Base-by-base conservation (phyloP, 2,113 vertebrate species). In the Charadrius vociferus region DNA sequence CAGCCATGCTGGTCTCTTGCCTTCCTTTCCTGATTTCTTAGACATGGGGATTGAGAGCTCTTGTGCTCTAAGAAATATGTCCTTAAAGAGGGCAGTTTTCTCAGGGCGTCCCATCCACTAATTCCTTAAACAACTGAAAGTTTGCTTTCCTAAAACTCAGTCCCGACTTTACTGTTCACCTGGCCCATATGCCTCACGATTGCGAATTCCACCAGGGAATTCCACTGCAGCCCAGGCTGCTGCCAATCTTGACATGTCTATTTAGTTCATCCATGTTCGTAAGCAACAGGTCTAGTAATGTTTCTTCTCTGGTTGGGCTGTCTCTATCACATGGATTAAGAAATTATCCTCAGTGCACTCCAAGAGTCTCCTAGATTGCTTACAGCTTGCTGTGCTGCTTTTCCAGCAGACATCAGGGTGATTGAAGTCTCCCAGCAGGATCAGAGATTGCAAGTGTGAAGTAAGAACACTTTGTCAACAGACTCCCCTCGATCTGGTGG, bases 401-500 rank as follows among this genome's bases (percentile, higher is more conserved):
- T 49, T 63, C 66, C 50, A 81, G 58, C 67, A 37, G 12, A 56
- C 8, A 8, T 27, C 39, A 63, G 49, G 29, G n/a, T 80, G 22
- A 62, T 6, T n/a, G 47, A 71, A 53, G 34, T 55, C 56, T 80
- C 58, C 47, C 12, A 20, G 21, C 34, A 88, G 50, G n/a, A 77
- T 62, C 53, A 80, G 61, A 43, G 32, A 15, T 53, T 73, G 10
- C 19, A 41, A 41, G 12, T 12, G n/a, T 29, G 39, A 84, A 67
- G 29, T 47, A 62, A 56, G 49, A 77, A 49, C 1, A 1, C 7
- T 66, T 53, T 53, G 18, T 55, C 39, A 22, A 36, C 21, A 59
- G 58, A n/a, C 4, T 73, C 16, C 18, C 55, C 55, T 67, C 37
- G 27, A 37, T 10, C 0, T 0, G 11, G 19, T 0, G 1, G 8